phyloP scores from a whole-genome alignment of 2,113 vertebrate genomes.

The Platichthys stellatus region DNA sequence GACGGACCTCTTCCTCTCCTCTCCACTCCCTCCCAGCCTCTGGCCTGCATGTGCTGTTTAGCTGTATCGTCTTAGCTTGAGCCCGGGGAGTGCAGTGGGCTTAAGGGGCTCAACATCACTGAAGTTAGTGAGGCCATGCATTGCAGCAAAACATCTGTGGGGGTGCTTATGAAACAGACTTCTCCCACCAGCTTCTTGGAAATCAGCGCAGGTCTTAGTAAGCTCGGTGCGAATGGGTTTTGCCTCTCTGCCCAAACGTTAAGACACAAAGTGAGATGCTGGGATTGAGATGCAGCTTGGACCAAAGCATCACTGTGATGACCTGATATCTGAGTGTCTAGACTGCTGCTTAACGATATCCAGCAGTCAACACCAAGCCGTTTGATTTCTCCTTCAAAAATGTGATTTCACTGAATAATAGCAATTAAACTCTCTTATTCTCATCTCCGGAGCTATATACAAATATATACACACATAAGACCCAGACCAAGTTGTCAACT shows the following conservation, averaged over 20 bases:
- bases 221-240: conserved; percentile 14
- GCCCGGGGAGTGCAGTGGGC: conserved; percentile 39
- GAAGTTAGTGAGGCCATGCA: conserved; percentile 43
- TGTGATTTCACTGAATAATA: not conserved
- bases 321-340: conserved; percentile 13
- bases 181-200: conserved; percentile 29
- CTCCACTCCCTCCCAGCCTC: conserved; percentile 35
- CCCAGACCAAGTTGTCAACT: too few species aligned
- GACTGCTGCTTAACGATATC: not conserved
- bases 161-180: conserved; percentile 22
- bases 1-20: conserved; percentile 29
- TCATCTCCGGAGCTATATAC: not conserved
- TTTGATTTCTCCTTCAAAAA: conserved; percentile 1
- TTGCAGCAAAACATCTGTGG: conserved; percentile 45
- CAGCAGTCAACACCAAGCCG: not conserved
- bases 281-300: not conserved
- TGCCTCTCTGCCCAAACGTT: not conserved
- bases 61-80: conserved; percentile 50
- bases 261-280: not conserved
- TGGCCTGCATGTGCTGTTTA: conserved; percentile 50
- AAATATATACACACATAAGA: too few species aligned
- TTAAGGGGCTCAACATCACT: conserved; percentile 55
- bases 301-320: not conserved
- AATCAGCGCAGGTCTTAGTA: conserved; percentile 27
- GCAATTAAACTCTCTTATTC: not conserved